A percentile compares a stretch with the other conserved stretches of the same genome.
phyloP scores from a whole-genome alignment of 2,797 vertebrate species.

The Tachyglossus aculeatus region DNA sequence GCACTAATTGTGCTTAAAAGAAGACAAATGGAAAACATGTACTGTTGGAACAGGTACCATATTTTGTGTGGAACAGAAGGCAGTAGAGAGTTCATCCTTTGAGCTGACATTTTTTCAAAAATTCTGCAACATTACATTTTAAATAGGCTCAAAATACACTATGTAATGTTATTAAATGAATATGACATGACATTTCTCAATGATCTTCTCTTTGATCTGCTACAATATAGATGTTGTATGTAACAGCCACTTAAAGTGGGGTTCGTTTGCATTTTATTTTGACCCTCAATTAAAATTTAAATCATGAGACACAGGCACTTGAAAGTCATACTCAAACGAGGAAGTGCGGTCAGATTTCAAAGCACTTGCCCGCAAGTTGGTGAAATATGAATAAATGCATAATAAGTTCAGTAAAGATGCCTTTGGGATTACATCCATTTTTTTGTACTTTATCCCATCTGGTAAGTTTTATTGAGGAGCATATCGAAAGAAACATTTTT shows the following conservation, averaged over 20 bases:
- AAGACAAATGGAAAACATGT: not conserved
- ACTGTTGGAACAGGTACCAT: not conserved
- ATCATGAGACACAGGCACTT: not conserved
- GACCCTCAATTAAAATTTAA: not conserved
- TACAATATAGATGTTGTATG: not conserved
- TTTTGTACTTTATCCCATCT: not conserved
- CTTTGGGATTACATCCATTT: not conserved
- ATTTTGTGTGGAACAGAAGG: not conserved
- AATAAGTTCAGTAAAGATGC: not conserved
- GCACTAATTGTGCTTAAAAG: not conserved
- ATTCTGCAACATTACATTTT: not conserved
- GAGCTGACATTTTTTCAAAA: not conserved
- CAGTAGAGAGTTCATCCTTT: not conserved
- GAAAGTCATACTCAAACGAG: not conserved
- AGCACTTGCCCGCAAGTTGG: not conserved
- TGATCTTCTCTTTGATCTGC: not conserved
- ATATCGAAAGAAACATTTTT: not conserved
- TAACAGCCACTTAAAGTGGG: not conserved
- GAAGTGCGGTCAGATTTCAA: not conserved
- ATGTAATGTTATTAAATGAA: not conserved
- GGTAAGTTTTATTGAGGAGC: not conserved
- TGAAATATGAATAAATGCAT: slow-evolving; percentile 1
- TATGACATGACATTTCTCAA: not conserved
- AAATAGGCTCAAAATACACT: not conserved
- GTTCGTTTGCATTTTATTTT: not conserved